Evolutionary conservation across 1,140 invertebrate species (phyloP).

Genomic region (Drosophila bocqueti): DNA sequence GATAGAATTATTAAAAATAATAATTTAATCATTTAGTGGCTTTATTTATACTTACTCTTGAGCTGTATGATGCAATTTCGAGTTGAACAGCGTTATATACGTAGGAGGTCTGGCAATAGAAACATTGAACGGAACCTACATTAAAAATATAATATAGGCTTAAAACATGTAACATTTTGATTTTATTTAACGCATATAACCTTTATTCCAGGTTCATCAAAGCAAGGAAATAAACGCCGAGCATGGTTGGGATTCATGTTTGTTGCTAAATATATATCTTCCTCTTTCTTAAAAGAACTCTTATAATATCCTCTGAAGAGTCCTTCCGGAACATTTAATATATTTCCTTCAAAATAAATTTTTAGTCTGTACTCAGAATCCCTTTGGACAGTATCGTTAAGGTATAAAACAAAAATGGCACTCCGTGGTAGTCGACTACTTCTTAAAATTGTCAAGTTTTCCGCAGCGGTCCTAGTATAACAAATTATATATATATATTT

Average conservation of each 20-base stretch:
- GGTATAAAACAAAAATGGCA: constrained; percentile 86
- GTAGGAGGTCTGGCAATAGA: constrained; percentile 88
- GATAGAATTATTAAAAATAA: no score
- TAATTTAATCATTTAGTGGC: no score
- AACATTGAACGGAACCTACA: constrained; percentile 87
- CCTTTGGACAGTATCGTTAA: constrained; percentile 86
- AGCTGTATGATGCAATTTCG: constrained; percentile 86
- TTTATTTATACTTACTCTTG: constrained; percentile 87
- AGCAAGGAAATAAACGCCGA: constrained; percentile 94
- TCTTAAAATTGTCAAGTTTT: constrained; percentile 48
- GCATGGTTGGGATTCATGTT: constrained; percentile 94
- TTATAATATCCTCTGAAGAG: constrained; percentile 88
- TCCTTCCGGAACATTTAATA: constrained; percentile 87
- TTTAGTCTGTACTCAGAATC: constrained; percentile 86
- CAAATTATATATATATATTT: background rate
- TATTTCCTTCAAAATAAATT: constrained; percentile 87
- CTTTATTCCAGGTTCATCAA: constrained; percentile 95
- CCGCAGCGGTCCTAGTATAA: background rate
- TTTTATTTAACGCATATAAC: constrained; percentile 17
- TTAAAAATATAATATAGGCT: no score
- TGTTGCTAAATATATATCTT: constrained; percentile 89
- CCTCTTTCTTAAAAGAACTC: constrained; percentile 85
- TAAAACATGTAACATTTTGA: background rate
- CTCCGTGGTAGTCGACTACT: constrained; percentile 86
- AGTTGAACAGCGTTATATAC: constrained; percentile 88